Evolutionary conservation across 2,888 invertebrate genomes (phyloP), one percentile per base, ranked within the genome.

Genomic region (Megaustenia siamemsis): DNA sequence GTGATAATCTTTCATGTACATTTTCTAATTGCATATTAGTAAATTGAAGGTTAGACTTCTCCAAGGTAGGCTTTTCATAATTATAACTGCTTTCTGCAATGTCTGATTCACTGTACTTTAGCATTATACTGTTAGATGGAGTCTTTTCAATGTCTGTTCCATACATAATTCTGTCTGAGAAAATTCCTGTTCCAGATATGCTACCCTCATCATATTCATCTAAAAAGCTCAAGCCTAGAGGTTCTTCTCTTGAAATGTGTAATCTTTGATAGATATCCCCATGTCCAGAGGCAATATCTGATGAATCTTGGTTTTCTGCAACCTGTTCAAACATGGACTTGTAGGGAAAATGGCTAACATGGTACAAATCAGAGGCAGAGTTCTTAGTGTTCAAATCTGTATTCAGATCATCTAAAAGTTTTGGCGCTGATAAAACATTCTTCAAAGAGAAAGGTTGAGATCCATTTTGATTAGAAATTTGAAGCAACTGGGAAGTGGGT

Each of bases 161-260:
- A n/a, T 21, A 10, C 1, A 21, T 38, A n/a, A 35, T 49, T 10
- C 4, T 12, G 24, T 40, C 82, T 40, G 53, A 45, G n/a, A 68
- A 45, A 35, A 82, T 6, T 45, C n/a, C 60, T 10, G 60, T 24
- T n/a, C 45, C 82, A 28, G 82, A 63, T 1, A 75, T 82, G 45
- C 38, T 63, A 6, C 56, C 45, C 1, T 10, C 28, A 12, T 75
- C 45, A 63, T 63, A 28, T 24, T 63, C 5, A 0, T 28, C 75
- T 18, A n/a, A 5, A 66, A 66, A 78, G 12, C 63, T 66, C 78
- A 60, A 63, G 15, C 40, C 43, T 12, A n/a, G 43, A 6, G 43
- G 32, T 56, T 56, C 76, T 35, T 56, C 56, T 4, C 12, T 35
- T 21, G 53, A 53, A 35, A 69, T 24, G 5, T 40, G 69, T 8